Evolutionary conservation across 2,797 vertebrate genomes (phyloP).

Genomic region (Myotis daubentonii): DNA sequence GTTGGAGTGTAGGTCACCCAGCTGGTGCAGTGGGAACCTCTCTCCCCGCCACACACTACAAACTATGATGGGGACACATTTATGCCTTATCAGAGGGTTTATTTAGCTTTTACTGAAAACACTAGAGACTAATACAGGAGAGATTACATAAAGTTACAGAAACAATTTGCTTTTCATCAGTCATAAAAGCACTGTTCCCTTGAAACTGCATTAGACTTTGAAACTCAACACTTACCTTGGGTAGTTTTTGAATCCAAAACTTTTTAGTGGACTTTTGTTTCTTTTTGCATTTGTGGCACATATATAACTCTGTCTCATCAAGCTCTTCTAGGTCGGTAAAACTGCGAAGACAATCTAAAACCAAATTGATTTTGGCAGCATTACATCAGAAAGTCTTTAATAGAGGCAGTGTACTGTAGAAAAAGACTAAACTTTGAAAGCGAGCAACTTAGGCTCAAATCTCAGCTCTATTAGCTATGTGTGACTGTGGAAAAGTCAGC

Average conservation of each 20-base stretch:
- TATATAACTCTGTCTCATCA: constrained; percentile 98
- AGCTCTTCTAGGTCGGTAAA: constrained; percentile 99
- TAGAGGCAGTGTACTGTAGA: neutral
- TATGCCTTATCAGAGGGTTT: neutral
- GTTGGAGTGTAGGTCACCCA: neutral
- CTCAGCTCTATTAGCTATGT: neutral
- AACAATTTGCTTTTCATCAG: neutral
- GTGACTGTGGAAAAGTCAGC: neutral
- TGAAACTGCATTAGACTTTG: neutral
- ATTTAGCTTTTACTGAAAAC: neutral
- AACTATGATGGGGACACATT: neutral
- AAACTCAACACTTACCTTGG: constrained; percentile 88
- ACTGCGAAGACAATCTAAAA: constrained; percentile 95
- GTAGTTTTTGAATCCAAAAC: constrained; percentile 99
- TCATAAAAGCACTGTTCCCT: neutral
- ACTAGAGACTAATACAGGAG: neutral
- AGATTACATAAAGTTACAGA: neutral
- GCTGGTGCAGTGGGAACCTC: neutral
- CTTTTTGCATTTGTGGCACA: constrained; percentile 99
- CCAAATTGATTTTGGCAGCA: neutral
- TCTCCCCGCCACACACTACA: neutral
- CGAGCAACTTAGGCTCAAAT: neutral
- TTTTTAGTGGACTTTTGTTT: constrained; percentile 99
- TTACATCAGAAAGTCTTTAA: constrained; percentile 17
- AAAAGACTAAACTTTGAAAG: neutral